Base-by-base conservation (phyloP, 2,888 invertebrate species). In the Pilophorus perplexus region DNA sequence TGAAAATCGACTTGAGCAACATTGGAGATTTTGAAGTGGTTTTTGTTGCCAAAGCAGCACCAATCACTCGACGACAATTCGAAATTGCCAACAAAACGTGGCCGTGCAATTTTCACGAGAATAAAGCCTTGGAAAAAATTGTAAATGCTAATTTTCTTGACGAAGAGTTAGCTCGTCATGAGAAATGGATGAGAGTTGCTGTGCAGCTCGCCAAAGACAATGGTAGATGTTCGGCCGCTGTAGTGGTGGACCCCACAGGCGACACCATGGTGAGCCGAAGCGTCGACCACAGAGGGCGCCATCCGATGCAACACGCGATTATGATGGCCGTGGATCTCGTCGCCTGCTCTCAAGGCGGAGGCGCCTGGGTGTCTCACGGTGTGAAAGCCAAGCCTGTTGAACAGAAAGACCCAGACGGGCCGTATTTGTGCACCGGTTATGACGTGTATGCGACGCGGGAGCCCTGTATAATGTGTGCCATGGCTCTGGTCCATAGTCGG, bases 391-490 rank as follows among this genome's bases (percentile, higher is more conserved):
- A 6, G 69, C 48, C 52, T 6, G 14, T 18, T 59, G 16, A 69
- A 54, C 16, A 70, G 72, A 0, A 73, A 73, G 1, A 28, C 20
- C 76, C 79, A 52, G 84, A 68, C 14, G 67, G 84, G 1, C 86
- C 89, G 0, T 93, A 93, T 76, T 78, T 93, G 52, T 93, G 93
- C 78, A 93, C 96, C 0, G 90, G 90, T 1, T 93, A 90, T 77
- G 87, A 91, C 78, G 78, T 90, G 1, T 96, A 92, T 75, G 76
- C 90, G 42, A 83, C 88, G 0, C 82, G 82, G 68, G 97, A 98
- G 76, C 96, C 97, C 0, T 98, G 98, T 78, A 76, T 90, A 0
- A 92, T 97, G 88, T 98, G 98, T 78, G 82, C 93, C 0, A 98
- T 98, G 97, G 96, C 90, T 0, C 79, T 98, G 64, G 82, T 95